Percentiles rank a stretch among this genome's conserved stretches.
phyloP scores from a whole-genome alignment of 2,113 vertebrate species.

The Toxotes jaculatrix region DNA sequence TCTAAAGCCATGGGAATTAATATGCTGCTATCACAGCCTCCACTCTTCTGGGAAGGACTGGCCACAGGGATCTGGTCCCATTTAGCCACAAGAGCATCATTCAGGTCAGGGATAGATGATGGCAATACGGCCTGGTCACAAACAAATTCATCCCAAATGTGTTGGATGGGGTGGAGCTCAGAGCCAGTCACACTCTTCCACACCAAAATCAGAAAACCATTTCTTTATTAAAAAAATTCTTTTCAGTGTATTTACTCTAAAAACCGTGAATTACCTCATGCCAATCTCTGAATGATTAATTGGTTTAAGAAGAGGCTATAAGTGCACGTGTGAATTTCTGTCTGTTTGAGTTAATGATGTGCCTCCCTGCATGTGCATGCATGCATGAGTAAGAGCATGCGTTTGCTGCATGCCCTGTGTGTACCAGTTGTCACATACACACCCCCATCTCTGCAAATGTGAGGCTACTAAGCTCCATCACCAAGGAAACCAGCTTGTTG shows the following conservation, averaged over 20 bases:
- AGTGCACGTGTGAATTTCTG: not conserved
- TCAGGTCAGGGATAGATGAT: not conserved
- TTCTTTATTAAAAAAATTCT: not conserved
- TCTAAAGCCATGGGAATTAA: not conserved
- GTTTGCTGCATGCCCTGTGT: constrained; percentile 55
- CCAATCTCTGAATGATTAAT: constrained; percentile 1
- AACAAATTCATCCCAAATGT: not conserved
- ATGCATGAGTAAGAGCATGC: constrained; percentile 38
- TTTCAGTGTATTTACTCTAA: not conserved
- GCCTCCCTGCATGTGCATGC: not conserved
- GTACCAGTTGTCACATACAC: constrained; percentile 58
- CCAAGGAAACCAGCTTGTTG: constrained; percentile 82
- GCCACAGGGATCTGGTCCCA: not conserved
- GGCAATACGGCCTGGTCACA: not conserved
- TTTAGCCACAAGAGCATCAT: not conserved
- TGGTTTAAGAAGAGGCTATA: not conserved
- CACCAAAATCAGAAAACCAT: not conserved
- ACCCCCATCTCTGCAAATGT: constrained; percentile 64
- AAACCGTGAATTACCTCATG: not conserved
- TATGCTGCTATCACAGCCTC: not conserved
- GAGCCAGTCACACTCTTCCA: not conserved
- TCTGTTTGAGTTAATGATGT: not conserved
- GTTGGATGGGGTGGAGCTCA: not conserved
- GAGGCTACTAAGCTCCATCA: constrained; percentile 75
- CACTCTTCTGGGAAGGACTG: not conserved